phyloP scores from a whole-genome alignment of 2,888 invertebrate species.

The Calephelis perditalis region DNA sequence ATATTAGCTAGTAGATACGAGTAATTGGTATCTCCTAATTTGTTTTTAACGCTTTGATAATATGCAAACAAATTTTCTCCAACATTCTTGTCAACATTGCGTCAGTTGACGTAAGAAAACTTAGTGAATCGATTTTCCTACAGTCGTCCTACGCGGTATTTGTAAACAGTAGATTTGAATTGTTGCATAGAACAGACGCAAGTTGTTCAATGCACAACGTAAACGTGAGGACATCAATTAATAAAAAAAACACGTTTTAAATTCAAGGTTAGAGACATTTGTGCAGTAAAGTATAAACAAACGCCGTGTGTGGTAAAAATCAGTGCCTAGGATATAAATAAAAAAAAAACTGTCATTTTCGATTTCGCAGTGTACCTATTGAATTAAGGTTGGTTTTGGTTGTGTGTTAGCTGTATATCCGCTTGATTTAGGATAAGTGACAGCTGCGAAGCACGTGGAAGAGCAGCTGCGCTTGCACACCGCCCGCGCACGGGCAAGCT shows the following conservation, averaged over 20 bases:
- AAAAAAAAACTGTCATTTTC: conserved; percentile 7
- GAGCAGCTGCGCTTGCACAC: conserved; percentile 61
- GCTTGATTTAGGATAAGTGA: conserved; percentile 43
- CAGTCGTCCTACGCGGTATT: conserved; percentile 20
- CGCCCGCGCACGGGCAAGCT: conserved; percentile 69
- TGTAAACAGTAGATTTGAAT: conserved; percentile 23
- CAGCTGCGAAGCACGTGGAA: conserved; percentile 71
- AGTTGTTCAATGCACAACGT: background rate
- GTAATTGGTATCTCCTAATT: too few species aligned
- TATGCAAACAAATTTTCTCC: too few species aligned
- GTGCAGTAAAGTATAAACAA: background rate
- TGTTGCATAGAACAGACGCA: conserved; percentile 25
- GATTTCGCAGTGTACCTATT: background rate
- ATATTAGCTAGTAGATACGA: too few species aligned
- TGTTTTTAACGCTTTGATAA: too few species aligned
- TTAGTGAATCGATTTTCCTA: conserved; percentile 30
- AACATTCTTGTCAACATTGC: conserved; percentile 19
- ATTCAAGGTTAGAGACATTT: conserved; percentile 4
- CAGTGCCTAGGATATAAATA: conserved; percentile 18
- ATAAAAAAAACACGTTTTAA: conserved; percentile 1
- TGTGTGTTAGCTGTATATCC: conserved; percentile 27
- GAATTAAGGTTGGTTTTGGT: conserved; percentile 16
- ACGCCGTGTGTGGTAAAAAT: background rate
- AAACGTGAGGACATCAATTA: conserved; percentile 7
- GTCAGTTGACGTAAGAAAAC: conserved; percentile 27